Percentiles rank a stretch among this genome's conserved stretches.
Conservation (phyloP, 2,797 vertebrate species). For the Distichodus sexfasciatus region DNA sequence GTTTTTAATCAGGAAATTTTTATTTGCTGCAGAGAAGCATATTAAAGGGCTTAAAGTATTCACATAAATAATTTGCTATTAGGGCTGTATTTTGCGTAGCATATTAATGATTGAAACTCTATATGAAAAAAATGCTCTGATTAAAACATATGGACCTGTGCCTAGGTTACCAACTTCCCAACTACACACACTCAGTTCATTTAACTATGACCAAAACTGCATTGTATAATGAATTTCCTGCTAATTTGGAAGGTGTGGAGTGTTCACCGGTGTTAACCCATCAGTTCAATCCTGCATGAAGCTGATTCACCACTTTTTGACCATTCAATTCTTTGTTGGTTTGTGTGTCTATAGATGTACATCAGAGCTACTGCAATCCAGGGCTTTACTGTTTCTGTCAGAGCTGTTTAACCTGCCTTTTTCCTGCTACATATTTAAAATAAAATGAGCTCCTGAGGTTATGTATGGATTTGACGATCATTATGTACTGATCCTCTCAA, state of each 20-base stretch:
- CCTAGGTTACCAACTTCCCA: too few relatives aligned
- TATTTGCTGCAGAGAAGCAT: background rate
- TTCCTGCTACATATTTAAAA: background rate
- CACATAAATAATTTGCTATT: too few relatives aligned
- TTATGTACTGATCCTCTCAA: background rate
- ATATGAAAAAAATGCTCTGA: too few relatives aligned
- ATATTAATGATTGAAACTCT: too few relatives aligned
- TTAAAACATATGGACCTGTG: too few relatives aligned
- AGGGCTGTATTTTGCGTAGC: too few relatives aligned
- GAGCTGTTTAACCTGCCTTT: background rate
- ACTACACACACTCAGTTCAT: too few relatives aligned
- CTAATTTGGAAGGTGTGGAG: background rate
- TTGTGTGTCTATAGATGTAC: background rate
- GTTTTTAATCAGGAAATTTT: background rate
- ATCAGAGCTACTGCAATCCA: background rate
- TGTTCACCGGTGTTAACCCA: background rate
- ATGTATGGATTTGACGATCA: background rate
- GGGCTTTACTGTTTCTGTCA: background rate
- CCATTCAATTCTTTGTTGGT: conserved; percentile 21
- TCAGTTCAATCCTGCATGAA: conserved; percentile 44
- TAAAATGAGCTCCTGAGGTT: background rate
- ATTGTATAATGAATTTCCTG: background rate
- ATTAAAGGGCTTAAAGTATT: too few relatives aligned
- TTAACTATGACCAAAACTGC: too few relatives aligned
- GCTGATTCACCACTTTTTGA: conserved; percentile 46